Conservation (phyloP, 2,888 invertebrate species). For the Drosophila prostipennis region DNA sequence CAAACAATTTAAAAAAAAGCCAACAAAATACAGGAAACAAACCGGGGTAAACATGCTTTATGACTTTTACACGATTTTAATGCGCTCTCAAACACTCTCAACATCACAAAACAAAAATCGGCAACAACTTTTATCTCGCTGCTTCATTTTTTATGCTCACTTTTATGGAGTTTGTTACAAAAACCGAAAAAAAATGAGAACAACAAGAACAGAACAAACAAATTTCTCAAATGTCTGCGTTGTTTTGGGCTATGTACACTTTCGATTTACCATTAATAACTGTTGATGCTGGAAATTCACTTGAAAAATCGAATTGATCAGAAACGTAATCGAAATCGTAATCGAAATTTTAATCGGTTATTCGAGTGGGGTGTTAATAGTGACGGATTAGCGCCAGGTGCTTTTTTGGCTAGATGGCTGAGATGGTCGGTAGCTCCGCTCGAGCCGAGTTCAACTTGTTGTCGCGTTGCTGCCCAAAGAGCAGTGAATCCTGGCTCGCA, state of each 20-base stretch:
- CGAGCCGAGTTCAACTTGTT: constrained; percentile 71
- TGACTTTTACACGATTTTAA: constrained; percentile 28
- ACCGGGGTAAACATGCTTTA: constrained; percentile 7
- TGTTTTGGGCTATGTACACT: not conserved
- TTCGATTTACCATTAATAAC: constrained; percentile 18
- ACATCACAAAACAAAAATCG: constrained; percentile 6
- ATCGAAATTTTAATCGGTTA: not conserved
- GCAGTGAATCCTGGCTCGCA: constrained; percentile 31
- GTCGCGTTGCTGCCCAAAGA: constrained; percentile 64
- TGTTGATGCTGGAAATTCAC: constrained; percentile 1
- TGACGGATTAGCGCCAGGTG: constrained; percentile 19
- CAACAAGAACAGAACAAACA: constrained; percentile 5
- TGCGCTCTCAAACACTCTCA: not conserved
- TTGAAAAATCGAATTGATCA: not conserved
- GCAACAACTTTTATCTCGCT: constrained; percentile 13
- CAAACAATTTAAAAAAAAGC: constrained; percentile 11
- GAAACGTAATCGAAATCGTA: not conserved
- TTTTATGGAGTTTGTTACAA: constrained; percentile 9
- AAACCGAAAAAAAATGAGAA: constrained; percentile 5
- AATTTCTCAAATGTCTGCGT: constrained; percentile 8
- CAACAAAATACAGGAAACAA: too few relatives aligned
- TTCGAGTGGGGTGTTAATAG: constrained; percentile 1
- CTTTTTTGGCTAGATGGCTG: constrained; percentile 2
- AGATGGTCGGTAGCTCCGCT: constrained; percentile 2
- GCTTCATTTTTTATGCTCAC: constrained; percentile 27